Base-by-base conservation (phyloP, 2,888 invertebrate genomes). In the Liopterus haemorrhoidalis region DNA sequence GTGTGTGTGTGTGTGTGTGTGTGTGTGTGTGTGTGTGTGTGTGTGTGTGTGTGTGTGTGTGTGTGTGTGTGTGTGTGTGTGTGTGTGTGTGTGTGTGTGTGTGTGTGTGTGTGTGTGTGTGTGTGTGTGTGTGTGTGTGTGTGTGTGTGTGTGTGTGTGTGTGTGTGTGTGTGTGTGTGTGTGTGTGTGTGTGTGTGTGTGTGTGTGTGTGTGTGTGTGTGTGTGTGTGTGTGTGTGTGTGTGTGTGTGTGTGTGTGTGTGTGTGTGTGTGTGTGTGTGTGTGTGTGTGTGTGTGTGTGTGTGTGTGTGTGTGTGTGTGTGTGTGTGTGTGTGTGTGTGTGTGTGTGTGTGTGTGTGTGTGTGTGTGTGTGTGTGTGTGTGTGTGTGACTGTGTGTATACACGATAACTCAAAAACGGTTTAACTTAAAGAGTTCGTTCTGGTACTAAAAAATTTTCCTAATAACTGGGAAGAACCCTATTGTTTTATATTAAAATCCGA, bases 281-380 rank as follows among this genome's bases (percentile, higher is more conserved):
- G 37, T 37, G 37, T 37, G 24, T 21, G 24, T 37, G 24, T 37
- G 37, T 37, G 37, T 37, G 37, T 37, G 37, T 37, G 4, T 21
- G 20, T 37, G 15, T 21, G 37, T 37, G 21, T 37, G 37, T 37
- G 21, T 21, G 24, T 21, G 15, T 37, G 24, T 37, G 21, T 21
- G 37, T 37, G 5, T 37, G 24, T 37, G 21, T 21, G 37, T 37
- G 21, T 37, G 37, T 37, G 21, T 21, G 37, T 37, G 11, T 37
- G 37, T 37, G 37, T 37, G 21, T 37, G 19, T 37, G 37, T 37
- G 37, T 37, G 37, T 37, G 24, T 37, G 37, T 37, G 24, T 37
- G 21, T 37, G 37, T 37, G 37, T 37, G 37, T 37, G 37, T 37
- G 20, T 37, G 24, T 37, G 37, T 37, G 21, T 37, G 37, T 37